Evolutionary conservation across 2,888 invertebrate species (phyloP), one percentile per base, ranked within the genome.

Genomic region (Panorpa germanica): DNA sequence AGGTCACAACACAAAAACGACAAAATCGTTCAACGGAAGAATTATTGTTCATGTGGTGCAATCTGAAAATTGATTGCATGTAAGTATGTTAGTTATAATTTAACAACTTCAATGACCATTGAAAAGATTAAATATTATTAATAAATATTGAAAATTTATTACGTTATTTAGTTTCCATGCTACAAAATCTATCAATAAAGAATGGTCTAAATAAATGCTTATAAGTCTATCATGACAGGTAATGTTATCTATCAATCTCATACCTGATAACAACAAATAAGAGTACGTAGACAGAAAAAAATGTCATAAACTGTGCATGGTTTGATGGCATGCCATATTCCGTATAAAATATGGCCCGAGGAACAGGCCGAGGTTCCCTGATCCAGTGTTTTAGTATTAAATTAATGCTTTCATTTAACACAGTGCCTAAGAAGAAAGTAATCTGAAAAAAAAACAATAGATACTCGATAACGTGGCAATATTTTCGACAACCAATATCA

Each of bases 301-400:
- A 90, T 80, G 83, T 85, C 60, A 82, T 74, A 51, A 83, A 81
- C 56, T 88, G 88, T 42, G 86, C 67, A 61, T 90, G 90, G 37
- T 80, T 76, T 18, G 86, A 88, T 32, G 88, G 90, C 88, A 88
- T 88, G 42, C 80, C 81, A 62, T 75, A 81, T 54, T 81, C 78
- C 43, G 69, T 70, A 43, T 72, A 72, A 31, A 73, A 51, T 44
- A 65, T 59, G 35, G 68, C 65, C 45, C 78, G 61, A 37, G 60
- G 58, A 41, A 76, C 48, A 29, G 90, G 90, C 46, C 88, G 63
- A 28, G 71, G 63, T 57, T 88, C 82, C 51, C 74, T 69, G 42
- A 88, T 75, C 32, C 69, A 61, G 48, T 82, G 73, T 53, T 90
- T 90, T 36, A 88, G 55, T 39, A 74, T 54, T 52, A 75, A 71